phyloP scores from a whole-genome alignment of 2,113 vertebrate genomes.

The Dunckerocampus dactyliophorus region DNA sequence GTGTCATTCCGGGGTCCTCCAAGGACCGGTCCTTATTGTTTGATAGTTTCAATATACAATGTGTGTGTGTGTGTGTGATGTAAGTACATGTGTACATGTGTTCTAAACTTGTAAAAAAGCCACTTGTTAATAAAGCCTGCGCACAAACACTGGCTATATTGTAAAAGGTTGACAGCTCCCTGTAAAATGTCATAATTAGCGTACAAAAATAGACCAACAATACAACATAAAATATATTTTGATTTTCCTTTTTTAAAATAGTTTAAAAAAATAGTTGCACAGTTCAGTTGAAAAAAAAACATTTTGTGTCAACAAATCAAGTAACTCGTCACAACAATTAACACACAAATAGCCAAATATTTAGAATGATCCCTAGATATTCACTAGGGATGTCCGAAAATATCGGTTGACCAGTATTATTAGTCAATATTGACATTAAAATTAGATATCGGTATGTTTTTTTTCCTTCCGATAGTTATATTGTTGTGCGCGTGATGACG shows the following conservation, averaged over 20 bases:
- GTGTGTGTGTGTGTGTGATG: constrained; percentile 21
- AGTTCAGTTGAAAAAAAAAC: neutral
- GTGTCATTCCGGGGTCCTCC: constrained; percentile 65
- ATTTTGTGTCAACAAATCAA: neutral
- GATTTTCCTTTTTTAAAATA: neutral
- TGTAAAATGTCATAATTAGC: neutral
- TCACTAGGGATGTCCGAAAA: too few species aligned
- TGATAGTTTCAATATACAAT: constrained; percentile 75
- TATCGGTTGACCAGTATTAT: too few species aligned
- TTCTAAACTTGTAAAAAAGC: constrained; percentile 14
- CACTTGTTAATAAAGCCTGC: constrained; percentile 31
- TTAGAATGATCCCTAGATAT: too few species aligned
- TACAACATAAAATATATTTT: too few species aligned
- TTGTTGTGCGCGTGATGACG: too few species aligned
- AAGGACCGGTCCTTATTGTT: constrained; percentile 71
- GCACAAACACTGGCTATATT: neutral
- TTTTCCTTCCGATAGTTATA: too few species aligned
- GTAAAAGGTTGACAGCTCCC: neutral
- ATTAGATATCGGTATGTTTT: too few species aligned
- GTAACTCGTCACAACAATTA: too few species aligned
- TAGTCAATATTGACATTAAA: too few species aligned
- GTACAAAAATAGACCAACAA: neutral
- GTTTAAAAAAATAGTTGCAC: neutral
- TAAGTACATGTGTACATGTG: constrained; percentile 27
- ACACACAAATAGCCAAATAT: neutral